Evolutionary conservation across 2,113 vertebrate species (phyloP).

Genomic region (Hippocampus guttulatus): DNA sequence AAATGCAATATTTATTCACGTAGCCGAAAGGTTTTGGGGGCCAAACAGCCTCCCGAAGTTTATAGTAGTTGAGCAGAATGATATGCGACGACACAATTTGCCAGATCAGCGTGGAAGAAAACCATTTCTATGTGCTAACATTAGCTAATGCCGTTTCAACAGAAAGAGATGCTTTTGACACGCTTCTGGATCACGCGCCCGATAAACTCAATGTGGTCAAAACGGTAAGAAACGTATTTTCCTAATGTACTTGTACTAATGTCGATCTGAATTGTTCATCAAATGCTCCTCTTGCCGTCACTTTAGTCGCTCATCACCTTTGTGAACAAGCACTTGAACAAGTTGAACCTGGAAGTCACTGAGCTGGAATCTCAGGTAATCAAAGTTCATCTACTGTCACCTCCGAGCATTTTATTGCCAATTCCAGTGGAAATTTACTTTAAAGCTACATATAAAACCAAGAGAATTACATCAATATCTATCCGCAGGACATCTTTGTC

Average conservation of each 20-base stretch:
- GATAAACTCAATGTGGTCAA: slow-evolving; percentile 98
- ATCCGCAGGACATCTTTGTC: too few relatives aligned
- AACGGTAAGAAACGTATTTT: slow-evolving; percentile 73
- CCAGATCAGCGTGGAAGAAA: too few relatives aligned
- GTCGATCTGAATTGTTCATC: background rate
- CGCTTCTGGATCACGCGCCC: slow-evolving; percentile 94
- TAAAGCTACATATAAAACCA: too few relatives aligned
- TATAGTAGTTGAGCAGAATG: too few relatives aligned
- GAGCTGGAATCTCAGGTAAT: slow-evolving; percentile 95
- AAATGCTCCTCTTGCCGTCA: background rate
- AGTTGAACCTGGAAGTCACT: slow-evolving; percentile 94
- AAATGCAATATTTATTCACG: too few relatives aligned
- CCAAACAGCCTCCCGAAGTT: too few relatives aligned
- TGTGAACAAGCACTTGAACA: slow-evolving; percentile 98
- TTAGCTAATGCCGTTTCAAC: slow-evolving; percentile 16
- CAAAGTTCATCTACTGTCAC: slow-evolving; percentile 2
- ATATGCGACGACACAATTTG: too few relatives aligned
- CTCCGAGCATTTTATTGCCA: background rate
- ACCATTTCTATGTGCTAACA: too few relatives aligned
- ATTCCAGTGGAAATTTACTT: background rate
- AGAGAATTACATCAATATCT: too few relatives aligned
- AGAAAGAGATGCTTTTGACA: slow-evolving; percentile 98
- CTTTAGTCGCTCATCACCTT: slow-evolving; percentile 95
- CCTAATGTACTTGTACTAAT: background rate
- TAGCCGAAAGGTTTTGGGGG: too few relatives aligned